These are phyloP conservation scores for Stigmatopora nigra DNA, from an alignment of 2,113 vertebrate species.

Conservation along the genomic window DNA sequence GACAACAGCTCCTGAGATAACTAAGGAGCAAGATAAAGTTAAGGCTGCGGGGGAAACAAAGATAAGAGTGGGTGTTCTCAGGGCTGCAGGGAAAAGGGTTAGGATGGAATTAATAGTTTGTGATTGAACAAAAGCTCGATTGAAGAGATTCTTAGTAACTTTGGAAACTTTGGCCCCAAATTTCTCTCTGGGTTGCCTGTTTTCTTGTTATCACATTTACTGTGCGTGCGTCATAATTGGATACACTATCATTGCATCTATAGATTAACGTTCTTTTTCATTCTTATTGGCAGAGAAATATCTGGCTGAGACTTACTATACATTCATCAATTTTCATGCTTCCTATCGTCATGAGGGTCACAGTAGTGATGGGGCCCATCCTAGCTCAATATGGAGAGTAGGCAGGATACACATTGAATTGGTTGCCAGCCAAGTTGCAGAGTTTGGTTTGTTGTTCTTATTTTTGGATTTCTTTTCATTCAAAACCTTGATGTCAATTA, in stretches of 20 bases:
- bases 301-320: background rate
- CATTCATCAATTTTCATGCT: too few species aligned
- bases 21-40: slow-evolving; percentile 26
- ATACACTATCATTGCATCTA: slow-evolving; percentile 28
- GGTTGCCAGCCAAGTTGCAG: too few species aligned
- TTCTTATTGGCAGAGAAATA: background rate
- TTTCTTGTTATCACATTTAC: slow-evolving; percentile 35
- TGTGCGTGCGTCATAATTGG: slow-evolving; percentile 45
- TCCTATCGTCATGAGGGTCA: too few species aligned
- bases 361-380: too few species aligned
- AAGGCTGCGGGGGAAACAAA: slow-evolving; percentile 32
- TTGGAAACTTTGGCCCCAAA: slow-evolving; percentile 35
- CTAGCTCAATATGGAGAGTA: too few species aligned
- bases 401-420: too few species aligned
- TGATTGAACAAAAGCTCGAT: slow-evolving; percentile 40
- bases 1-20: slow-evolving; percentile 29
- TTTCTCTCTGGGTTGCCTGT: slow-evolving; percentile 9
- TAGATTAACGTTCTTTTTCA: background rate
- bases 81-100: slow-evolving; percentile 27
- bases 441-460: background rate
- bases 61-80: slow-evolving; percentile 36
- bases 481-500: slow-evolving; percentile 24
- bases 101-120: slow-evolving; percentile 35
- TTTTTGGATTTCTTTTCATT: background rate
- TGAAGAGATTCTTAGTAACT: slow-evolving; percentile 35